A percentile compares a stretch with the other conserved stretches of the same genome.
Conservation (phyloP, 1,140 invertebrate species). For the Acromyrmex heyeri region DNA sequence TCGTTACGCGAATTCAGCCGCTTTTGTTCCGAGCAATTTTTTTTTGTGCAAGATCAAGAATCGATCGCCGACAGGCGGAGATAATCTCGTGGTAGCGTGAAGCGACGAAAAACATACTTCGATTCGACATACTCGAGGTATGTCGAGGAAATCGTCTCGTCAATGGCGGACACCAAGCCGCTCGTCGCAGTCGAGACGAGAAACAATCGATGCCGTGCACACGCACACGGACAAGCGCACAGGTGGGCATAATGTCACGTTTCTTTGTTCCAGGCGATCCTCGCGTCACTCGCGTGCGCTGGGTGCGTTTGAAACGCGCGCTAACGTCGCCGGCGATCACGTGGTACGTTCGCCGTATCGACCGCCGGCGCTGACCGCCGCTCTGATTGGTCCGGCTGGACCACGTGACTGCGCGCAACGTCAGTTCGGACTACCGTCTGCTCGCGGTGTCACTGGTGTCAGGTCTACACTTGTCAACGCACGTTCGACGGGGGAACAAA, state of each 20-base stretch:
- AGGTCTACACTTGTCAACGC: slow-evolving; percentile 35
- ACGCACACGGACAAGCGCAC: neutral
- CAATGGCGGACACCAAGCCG: neutral
- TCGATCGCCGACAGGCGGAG: neutral
- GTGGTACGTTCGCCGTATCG: slow-evolving; percentile 72
- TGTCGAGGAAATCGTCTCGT: neutral
- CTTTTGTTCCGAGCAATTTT: neutral
- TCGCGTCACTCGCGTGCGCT: neutral
- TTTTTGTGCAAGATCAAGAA: neutral
- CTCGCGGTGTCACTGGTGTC: slow-evolving; percentile 55
- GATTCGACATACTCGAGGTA: neutral
- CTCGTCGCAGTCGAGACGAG: neutral
- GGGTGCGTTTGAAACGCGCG: slow-evolving; percentile 65
- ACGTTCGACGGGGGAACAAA: slow-evolving; percentile 72
- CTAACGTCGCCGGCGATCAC: slow-evolving; percentile 51
- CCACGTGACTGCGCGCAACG: slow-evolving; percentile 71
- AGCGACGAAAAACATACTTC: neutral
- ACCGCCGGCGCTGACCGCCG: slow-evolving; percentile 45
- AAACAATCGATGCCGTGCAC: slow-evolving; percentile 10
- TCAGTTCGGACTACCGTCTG: slow-evolving; percentile 73
- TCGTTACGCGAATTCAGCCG: neutral
- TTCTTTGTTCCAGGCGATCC: slow-evolving; percentile 53
- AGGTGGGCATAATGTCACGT: neutral
- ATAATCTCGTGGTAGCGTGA: neutral
- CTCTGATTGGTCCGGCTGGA: slow-evolving; percentile 62